Conservation (phyloP, 2,888 invertebrate genomes). For the Eledona agricola region DNA sequence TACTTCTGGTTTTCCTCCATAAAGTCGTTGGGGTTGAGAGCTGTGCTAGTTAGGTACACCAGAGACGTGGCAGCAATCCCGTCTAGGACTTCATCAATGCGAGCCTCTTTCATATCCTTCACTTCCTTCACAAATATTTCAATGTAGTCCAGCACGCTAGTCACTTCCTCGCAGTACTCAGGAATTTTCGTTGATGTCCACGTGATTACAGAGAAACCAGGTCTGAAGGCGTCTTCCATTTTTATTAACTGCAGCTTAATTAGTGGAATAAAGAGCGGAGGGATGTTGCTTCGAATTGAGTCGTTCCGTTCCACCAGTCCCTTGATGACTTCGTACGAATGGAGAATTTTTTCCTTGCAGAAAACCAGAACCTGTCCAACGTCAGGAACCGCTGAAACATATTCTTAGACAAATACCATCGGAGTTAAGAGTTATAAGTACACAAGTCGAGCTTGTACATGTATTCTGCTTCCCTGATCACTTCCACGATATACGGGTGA, state of each 20-base stretch:
- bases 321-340: constrained; percentile 70
- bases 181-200: constrained; percentile 84
- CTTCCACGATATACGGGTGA: constrained; percentile 74
- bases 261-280: constrained; percentile 74
- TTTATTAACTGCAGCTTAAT: constrained; percentile 74
- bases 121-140: constrained; percentile 75
- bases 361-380: constrained; percentile 78
- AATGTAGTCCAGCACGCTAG: constrained; percentile 68
- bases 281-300: constrained; percentile 68
- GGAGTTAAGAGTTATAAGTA: constrained; percentile 54
- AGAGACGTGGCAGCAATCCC: constrained; percentile 70
- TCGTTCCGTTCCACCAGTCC: constrained; percentile 71
- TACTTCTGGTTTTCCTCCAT: constrained; percentile 70
- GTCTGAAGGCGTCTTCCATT: constrained; percentile 76
- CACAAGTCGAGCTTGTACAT: constrained; percentile 79
- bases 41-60: constrained; percentile 69
- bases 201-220: constrained; percentile 79
- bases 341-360: constrained; percentile 74
- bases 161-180: constrained; percentile 69
- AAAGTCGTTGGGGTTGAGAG: constrained; percentile 71
- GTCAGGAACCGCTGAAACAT: constrained; percentile 73
- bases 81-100: constrained; percentile 74
- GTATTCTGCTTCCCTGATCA: constrained; percentile 82
- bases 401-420: constrained; percentile 7
- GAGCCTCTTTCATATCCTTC: constrained; percentile 77